A percentile compares a stretch with the other conserved stretches of the same genome.
Evolutionary conservation across 2,113 vertebrate genomes (phyloP).

Genomic region (Amblyornis subalaris): DNA sequence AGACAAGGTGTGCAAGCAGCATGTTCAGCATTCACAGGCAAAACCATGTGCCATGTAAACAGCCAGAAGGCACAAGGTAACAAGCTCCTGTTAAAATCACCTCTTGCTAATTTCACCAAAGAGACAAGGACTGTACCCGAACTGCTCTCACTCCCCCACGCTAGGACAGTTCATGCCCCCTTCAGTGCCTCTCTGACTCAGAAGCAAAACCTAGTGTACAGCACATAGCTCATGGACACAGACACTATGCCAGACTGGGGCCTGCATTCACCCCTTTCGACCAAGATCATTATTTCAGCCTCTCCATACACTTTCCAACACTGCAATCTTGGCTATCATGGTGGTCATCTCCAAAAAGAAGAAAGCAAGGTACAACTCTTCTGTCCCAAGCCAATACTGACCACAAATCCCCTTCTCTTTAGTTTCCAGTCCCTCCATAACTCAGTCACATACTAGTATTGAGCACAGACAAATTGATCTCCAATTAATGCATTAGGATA

Average conservation of each 20-base stretch:
- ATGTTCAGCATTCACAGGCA: not conserved
- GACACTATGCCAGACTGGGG: not conserved
- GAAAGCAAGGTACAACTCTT: not conserved
- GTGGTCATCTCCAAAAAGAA: not conserved
- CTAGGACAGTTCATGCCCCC: fast-evolving
- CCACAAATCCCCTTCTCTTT: not conserved
- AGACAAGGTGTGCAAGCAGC: fast-evolving
- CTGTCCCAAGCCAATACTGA: not conserved
- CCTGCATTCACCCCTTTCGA: not conserved
- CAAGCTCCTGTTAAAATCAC: not conserved
- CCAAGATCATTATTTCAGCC: not conserved
- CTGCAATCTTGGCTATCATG: not conserved
- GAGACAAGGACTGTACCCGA: not conserved
- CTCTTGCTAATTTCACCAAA: not conserved
- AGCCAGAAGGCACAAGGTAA: not conserved
- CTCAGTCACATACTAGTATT: not conserved
- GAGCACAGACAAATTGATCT: not conserved
- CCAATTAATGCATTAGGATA: not conserved
- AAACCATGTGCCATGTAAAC: not conserved
- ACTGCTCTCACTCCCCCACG: not conserved
- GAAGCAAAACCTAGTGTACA: not conserved
- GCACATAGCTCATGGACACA: not conserved
- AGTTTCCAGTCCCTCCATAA: not conserved
- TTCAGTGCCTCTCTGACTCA: not conserved
- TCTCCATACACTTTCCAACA: not conserved